These are phyloP conservation scores for Drosophila navojoa DNA, from an alignment of 1,140 invertebrate genomes.

Conservation along the genomic window DNA sequence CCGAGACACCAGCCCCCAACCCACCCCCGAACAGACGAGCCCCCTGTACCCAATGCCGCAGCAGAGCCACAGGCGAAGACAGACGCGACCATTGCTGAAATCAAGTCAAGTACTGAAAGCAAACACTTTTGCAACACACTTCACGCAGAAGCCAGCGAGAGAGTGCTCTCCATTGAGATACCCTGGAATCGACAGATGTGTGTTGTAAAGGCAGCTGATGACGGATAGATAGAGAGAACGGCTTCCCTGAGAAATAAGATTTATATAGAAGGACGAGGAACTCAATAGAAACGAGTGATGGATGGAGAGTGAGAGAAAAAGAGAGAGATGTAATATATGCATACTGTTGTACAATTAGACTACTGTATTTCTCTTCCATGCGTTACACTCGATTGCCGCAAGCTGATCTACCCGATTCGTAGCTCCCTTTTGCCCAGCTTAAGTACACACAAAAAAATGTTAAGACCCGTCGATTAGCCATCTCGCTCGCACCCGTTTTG, in stretches of 20 bases:
- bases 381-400: no score
- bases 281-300: no score
- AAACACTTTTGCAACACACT: constrained; percentile 49
- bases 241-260: no score
- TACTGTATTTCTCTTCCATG: no score
- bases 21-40: neutral
- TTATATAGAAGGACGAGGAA: no score
- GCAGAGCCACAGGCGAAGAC: constrained; percentile 9
- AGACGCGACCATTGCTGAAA: constrained; percentile 34
- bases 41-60: neutral
- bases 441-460: neutral
- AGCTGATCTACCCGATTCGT: no score
- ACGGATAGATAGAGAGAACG: no score
- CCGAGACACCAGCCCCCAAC: neutral
- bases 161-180: neutral
- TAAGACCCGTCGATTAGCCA: constrained; percentile 12
- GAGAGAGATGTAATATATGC: no score
- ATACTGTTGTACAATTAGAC: no score
- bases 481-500: constrained; percentile 13
- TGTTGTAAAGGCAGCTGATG: no score
- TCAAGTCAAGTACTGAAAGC: constrained; percentile 50
- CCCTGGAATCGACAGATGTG: neutral
- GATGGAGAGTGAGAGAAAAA: no score
- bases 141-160: constrained; percentile 13
- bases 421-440: neutral